These are phyloP conservation scores for Todus mexicanus DNA, from an alignment of 2,797 vertebrate species.

Conservation along the genomic window DNA sequence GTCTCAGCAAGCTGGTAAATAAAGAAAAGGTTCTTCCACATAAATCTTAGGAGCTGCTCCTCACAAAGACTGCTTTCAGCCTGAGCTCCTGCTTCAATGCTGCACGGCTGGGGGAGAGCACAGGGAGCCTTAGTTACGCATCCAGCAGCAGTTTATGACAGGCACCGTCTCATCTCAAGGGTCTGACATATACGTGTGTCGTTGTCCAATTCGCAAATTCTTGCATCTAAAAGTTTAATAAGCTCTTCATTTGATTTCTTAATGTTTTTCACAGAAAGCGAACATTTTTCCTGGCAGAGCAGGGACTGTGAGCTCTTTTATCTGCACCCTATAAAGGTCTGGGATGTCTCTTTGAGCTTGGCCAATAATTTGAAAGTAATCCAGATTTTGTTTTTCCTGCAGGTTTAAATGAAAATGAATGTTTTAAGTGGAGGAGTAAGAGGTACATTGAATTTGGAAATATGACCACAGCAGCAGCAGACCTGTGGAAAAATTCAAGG, in stretches of 20 bases:
- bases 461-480: constrained; percentile 11
- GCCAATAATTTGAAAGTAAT: constrained; percentile 52
- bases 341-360: constrained; percentile 52
- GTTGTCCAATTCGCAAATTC: constrained; percentile 10
- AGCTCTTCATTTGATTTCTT: constrained; percentile 61
- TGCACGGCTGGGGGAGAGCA: neutral
- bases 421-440: constrained; percentile 45
- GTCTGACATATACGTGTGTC: neutral
- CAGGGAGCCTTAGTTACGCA: neutral
- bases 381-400: constrained; percentile 60
- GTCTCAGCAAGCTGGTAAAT: constrained; percentile 1
- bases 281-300: constrained; percentile 57
- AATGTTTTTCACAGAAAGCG: constrained; percentile 58
- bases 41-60: constrained; percentile 13
- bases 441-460: constrained; percentile 47
- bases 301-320: constrained; percentile 45
- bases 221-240: constrained; percentile 60
- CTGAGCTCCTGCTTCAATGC: neutral
- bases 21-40: constrained; percentile 24
- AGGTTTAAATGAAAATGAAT: constrained; percentile 54
- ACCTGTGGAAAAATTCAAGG: constrained; percentile 52
- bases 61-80: constrained; percentile 49
- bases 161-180: constrained; percentile 34
- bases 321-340: constrained; percentile 54
- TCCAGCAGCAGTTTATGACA: constrained; percentile 44